Base-by-base conservation (phyloP, 2,888 invertebrate genomes). In the Microplitis deprimator region DNA sequence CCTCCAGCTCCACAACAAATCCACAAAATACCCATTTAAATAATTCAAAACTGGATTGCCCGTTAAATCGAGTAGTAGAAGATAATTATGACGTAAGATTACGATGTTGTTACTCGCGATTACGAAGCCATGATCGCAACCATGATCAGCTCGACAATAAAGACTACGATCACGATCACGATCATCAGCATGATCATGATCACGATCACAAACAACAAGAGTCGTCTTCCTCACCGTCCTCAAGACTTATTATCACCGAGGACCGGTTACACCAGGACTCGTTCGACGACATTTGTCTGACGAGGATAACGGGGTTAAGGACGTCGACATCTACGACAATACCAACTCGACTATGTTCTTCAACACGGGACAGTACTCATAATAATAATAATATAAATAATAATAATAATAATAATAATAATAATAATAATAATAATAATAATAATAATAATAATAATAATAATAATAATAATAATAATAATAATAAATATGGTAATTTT, bases 1-100 rank as follows among this genome's bases (percentile, higher is more conserved):
- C 83, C 81, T 81, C 80, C 79, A 84, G 81, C 82, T 83, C 83
- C 83, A 83, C 84, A 82, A 83, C 82, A 82, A 82, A 29, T 29
- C 29, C 3, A 29, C 29, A 29, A 29, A 29, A 29, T 29, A 29
- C 29, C 29, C 29, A 29, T 29, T 2, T 29, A 29, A 29, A 29
- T 81, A n/a, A 61, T 29, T 29, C 29, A 29, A 29, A 20, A 38
- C 65, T 65, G 65, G 65, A 73, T 73, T 40, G 65, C 59, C 17
- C 59, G 16, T 8, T 65, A 8, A 67, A 50, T 13, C 67, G 17
- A 72, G 62, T 41, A 64, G 41, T 72, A 50, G 73, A 73, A 29
- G 73, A 73, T 67, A 67, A 50, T 72, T 59, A 73, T 65, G 67
- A 73, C 29, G 73, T 73, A n/a, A 73, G 73, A 67, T 59, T 65